Conservation (phyloP, 2,797 vertebrate species). For the Acanthurus tractus region DNA sequence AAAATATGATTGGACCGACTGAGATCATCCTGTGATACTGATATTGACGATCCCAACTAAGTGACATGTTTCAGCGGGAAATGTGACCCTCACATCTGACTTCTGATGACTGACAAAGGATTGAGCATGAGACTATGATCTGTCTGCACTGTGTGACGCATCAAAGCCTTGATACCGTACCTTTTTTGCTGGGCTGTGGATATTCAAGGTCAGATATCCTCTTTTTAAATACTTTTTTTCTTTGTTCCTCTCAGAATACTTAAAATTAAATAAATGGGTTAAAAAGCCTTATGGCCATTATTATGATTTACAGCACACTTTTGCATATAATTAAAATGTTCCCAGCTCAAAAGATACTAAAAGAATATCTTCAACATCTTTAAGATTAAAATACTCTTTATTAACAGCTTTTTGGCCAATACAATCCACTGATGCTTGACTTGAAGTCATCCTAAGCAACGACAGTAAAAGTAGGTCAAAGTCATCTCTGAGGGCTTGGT, state of each 20-base stretch:
- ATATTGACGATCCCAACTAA: constrained; percentile 25
- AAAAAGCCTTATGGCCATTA: constrained; percentile 19
- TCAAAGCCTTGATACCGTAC: constrained; percentile 50
- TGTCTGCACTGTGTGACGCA: constrained; percentile 53
- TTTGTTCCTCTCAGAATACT: constrained; percentile 6
- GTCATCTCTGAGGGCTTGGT: neutral
- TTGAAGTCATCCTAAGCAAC: neutral
- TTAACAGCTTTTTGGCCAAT: neutral
- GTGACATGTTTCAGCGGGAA: constrained; percentile 45
- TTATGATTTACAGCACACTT: constrained; percentile 7
- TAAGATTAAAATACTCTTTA: constrained; percentile 9
- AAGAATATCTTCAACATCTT: constrained; percentile 10
- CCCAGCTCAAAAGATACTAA: neutral
- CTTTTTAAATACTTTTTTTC: constrained; percentile 24
- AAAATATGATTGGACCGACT: neutral
- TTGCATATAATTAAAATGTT: constrained; percentile 29
- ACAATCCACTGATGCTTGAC: neutral
- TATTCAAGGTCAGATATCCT: constrained; percentile 52
- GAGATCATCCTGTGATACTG: constrained; percentile 16
- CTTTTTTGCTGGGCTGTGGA: constrained; percentile 21
- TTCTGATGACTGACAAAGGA: constrained; percentile 46
- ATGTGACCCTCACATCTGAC: constrained; percentile 64
- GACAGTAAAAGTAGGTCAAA: constrained; percentile 31
- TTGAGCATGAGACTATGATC: constrained; percentile 42
- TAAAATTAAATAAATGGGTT: constrained; percentile 10